Conservation (phyloP, 2,113 vertebrate species). For the Brachyhypopomus gauderio region DNA sequence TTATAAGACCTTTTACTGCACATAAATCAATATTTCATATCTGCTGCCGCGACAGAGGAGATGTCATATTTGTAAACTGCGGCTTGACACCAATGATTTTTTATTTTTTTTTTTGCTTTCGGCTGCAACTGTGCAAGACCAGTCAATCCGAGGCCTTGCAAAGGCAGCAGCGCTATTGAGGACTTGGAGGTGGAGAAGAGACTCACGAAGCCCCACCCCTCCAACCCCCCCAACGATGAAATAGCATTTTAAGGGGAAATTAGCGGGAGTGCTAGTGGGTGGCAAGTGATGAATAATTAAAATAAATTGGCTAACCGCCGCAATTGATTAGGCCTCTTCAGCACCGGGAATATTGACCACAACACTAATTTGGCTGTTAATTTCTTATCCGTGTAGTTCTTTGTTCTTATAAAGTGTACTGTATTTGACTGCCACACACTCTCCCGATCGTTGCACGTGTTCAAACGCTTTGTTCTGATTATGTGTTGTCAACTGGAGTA, state of each 20-base stretch:
- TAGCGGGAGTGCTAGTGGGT: conserved; percentile 66
- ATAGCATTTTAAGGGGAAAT: conserved; percentile 68
- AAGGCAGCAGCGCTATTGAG: conserved; percentile 83
- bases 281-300: conserved; percentile 67
- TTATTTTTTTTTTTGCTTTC: conserved; percentile 84
- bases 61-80: conserved; percentile 99
- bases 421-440: conserved; percentile 6
- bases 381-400: conserved; percentile 55
- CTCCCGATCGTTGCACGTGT: neutral
- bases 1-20: conserved; percentile 99
- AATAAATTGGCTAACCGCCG: conserved; percentile 69
- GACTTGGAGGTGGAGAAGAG: conserved; percentile 75
- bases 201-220: neutral
- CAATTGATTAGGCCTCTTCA: conserved; percentile 65
- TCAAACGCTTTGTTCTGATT: neutral
- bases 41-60: conserved; percentile 99
- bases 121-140: conserved; percentile 98
- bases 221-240: conserved; percentile 65
- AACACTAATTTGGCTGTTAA: conserved; percentile 63
- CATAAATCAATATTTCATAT: conserved; percentile 99
- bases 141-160: conserved; percentile 96
- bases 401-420: conserved; percentile 50
- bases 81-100: conserved; percentile 99
- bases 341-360: conserved; percentile 62
- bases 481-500: too few species aligned